Evolutionary conservation across 2,888 invertebrate genomes (phyloP).

Genomic region (Penaeus monodon): DNA sequence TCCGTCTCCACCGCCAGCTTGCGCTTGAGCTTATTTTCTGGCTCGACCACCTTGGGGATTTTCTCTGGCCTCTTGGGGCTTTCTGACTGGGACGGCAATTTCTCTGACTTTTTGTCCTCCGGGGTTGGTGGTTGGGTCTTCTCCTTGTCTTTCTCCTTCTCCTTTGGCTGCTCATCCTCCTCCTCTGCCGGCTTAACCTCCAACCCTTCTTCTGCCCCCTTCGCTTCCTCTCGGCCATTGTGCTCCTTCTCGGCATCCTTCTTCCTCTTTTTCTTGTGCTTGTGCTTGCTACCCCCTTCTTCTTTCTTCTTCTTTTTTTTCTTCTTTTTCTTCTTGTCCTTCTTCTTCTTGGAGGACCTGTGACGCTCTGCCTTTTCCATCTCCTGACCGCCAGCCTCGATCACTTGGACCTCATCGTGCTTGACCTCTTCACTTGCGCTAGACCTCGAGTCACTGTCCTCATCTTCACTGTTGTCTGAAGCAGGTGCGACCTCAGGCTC

Average conservation of each 20-base stretch:
- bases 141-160: too few relatives aligned
- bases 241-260: conserved; percentile 6
- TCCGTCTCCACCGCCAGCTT: background rate
- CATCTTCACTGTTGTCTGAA: conserved; percentile 28
- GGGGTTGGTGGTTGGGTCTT: too few relatives aligned
- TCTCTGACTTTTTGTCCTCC: background rate
- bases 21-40: background rate
- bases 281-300: conserved; percentile 21
- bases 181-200: too few relatives aligned
- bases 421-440: conserved; percentile 35
- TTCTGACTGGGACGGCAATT: background rate
- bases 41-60: background rate
- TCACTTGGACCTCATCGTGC: background rate
- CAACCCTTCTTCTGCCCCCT: too few relatives aligned
- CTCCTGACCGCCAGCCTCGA: background rate
- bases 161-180: too few relatives aligned
- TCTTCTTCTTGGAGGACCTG: conserved; percentile 25
- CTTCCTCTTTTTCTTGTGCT: conserved; percentile 44
- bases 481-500: background rate
- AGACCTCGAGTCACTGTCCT: conserved; percentile 36
- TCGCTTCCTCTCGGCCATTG: too few relatives aligned
- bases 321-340: conserved; percentile 52
- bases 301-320: conserved; percentile 45
- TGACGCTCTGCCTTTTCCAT: background rate
- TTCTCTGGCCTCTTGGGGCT: background rate